phyloP scores from a whole-genome alignment of 2,888 invertebrate species.

The Platycnemis pennipes region DNA sequence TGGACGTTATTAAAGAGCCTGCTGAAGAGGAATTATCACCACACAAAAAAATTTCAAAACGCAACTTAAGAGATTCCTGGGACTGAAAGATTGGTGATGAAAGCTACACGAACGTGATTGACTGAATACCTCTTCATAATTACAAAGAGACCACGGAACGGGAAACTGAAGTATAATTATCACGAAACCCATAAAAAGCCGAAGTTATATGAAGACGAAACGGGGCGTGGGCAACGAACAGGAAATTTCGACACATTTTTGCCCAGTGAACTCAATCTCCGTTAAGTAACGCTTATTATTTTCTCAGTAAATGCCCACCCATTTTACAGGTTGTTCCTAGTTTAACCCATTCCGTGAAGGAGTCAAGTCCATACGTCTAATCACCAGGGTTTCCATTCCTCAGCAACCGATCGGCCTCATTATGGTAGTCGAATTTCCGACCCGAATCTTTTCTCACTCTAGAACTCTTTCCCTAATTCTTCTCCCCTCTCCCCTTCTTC shows the following conservation, averaged over 20 bases:
- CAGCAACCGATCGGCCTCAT: conserved; percentile 50
- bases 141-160: neutral
- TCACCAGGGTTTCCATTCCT: conserved; percentile 38
- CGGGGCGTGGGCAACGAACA: neutral
- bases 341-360: neutral
- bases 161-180: neutral
- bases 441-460: conserved; percentile 12
- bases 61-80: neutral
- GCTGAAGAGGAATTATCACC: neutral
- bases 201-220: neutral
- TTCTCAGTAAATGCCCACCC: neutral
- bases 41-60: neutral
- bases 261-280: conserved; percentile 26
- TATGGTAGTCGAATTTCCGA: neutral
- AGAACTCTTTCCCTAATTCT: conserved; percentile 32
- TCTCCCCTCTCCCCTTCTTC: neutral
- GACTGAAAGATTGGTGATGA: too few species aligned
- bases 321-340: neutral
- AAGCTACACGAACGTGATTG: neutral
- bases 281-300: conserved; percentile 7
- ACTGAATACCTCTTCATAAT: neutral
- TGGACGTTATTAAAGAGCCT: too few species aligned
- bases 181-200: neutral
- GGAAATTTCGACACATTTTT: neutral
- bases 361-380: conserved; percentile 34